Evolutionary conservation across 2,797 vertebrate genomes (phyloP).

Genomic region (Etheostoma perlongum): DNA sequence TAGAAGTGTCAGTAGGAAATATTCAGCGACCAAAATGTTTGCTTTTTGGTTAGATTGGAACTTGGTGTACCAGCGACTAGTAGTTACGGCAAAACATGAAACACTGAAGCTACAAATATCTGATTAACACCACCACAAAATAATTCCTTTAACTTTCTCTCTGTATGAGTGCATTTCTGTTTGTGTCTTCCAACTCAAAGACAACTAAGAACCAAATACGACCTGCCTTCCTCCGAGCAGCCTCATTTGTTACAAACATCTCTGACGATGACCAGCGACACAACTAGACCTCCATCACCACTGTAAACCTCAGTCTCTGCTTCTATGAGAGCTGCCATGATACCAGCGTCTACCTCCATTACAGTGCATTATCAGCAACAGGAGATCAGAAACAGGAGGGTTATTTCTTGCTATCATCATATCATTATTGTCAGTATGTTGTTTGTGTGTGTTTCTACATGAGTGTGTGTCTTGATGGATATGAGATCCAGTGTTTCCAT

Average conservation of each 20-base stretch:
- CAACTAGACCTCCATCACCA: conserved; percentile 2
- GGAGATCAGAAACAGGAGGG: conserved; percentile 30
- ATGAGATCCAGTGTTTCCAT: not conserved
- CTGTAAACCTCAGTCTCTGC: conserved; percentile 33
- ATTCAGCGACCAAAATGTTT: not conserved
- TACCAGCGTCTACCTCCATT: conserved; percentile 51
- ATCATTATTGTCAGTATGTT: conserved; percentile 26
- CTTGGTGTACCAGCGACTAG: not conserved
- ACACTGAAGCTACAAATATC: not conserved
- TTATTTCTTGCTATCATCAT: conserved; percentile 33
- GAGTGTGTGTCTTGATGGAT: not conserved
- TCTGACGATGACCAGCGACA: conserved; percentile 7
- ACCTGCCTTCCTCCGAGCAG: not conserved
- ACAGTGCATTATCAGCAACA: conserved; percentile 43
- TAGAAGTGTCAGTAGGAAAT: not conserved
- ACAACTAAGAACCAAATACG: not conserved
- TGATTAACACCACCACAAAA: not conserved
- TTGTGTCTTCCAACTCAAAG: not conserved
- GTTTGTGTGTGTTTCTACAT: conserved; percentile 13
- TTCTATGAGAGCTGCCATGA: conserved; percentile 19
- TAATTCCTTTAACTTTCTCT: not conserved
- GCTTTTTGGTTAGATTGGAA: no score
- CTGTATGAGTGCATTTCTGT: not conserved
- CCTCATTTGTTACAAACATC: conserved; percentile 15
- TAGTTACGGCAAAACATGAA: not conserved